These are phyloP conservation scores for Ctenomys sociabilis DNA, from an alignment of 2,113 vertebrate genomes.

Conservation along the genomic window DNA sequence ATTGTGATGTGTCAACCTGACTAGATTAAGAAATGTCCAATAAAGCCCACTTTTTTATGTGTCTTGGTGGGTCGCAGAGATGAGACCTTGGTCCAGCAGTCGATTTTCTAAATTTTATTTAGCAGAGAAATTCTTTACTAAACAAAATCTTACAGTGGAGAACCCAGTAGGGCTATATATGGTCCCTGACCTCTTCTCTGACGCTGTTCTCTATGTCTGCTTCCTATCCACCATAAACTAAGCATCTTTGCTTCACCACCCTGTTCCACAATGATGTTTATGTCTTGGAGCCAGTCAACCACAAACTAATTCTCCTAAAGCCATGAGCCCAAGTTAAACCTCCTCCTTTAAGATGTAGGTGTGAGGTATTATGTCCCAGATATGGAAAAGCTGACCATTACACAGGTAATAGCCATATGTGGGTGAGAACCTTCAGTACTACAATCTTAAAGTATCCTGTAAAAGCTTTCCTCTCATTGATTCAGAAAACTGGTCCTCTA, in stretches of 20 bases:
- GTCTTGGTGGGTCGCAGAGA: too few species aligned
- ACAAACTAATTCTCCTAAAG: background rate
- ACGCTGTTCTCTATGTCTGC: background rate
- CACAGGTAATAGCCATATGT: background rate
- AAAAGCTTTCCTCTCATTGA: background rate
- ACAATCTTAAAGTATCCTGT: background rate
- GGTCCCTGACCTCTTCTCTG: background rate
- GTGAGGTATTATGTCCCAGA: background rate
- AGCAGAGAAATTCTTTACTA: conserved; percentile 44
- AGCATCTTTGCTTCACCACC: background rate
- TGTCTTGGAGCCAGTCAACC: background rate
- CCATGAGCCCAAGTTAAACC: background rate
- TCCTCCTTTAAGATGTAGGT: background rate
- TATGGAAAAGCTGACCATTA: background rate
- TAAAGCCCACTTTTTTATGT: too few species aligned
- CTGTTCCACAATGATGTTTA: background rate
- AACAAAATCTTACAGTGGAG: conserved; percentile 36
- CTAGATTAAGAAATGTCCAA: too few species aligned
- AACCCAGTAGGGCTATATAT: background rate
- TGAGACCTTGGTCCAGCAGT: too few species aligned
- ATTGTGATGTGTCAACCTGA: background rate
- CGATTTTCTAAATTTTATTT: conserved; percentile 44
- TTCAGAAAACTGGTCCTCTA: conserved; percentile 21
- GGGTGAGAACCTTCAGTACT: background rate
- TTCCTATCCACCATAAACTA: background rate